A percentile compares a stretch with the other conserved stretches of the same genome.
These are phyloP conservation scores for Scaptomyza hsui DNA, from an alignment of 1,140 invertebrate genomes.

Conservation along the genomic window DNA sequence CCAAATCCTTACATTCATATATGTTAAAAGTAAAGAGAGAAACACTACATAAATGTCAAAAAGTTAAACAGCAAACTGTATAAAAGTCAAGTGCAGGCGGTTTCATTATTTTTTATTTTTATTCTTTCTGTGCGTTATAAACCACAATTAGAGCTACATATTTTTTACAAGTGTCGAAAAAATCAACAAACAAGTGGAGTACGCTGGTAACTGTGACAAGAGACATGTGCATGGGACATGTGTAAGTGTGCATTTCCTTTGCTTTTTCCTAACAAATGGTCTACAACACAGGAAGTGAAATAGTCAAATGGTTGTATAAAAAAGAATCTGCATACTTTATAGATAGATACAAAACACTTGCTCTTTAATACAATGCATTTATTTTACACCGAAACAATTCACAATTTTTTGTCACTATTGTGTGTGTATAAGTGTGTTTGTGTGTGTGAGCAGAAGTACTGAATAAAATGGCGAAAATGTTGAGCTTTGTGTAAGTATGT, in stretches of 20 bases:
- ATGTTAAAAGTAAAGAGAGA: slow-evolving; percentile 9
- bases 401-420: not conserved
- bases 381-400: not conserved
- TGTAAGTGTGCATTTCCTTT: slow-evolving; percentile 36
- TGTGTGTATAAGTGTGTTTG: not conserved
- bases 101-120: slow-evolving; percentile 35
- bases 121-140: too few relatives aligned
- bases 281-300: not conserved
- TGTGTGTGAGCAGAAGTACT: not conserved
- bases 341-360: not conserved
- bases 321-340: too few relatives aligned
- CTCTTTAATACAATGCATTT: not conserved
- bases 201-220: slow-evolving; percentile 32
- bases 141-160: slow-evolving; percentile 18
- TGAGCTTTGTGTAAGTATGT: slow-evolving; percentile 6
- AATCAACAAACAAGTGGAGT: slow-evolving; percentile 23
- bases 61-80: slow-evolving; percentile 64
- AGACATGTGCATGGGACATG: slow-evolving; percentile 35
- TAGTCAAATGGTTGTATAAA: slow-evolving; percentile 16
- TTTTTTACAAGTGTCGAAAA: slow-evolving; percentile 22
- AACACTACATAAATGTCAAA: slow-evolving; percentile 65
- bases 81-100: slow-evolving; percentile 70
- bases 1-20: slow-evolving; percentile 6
- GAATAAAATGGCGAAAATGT: slow-evolving; percentile 32
- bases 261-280: slow-evolving; percentile 9